A percentile compares a stretch with the other conserved stretches of the same genome.
These are phyloP conservation scores for Ondatra zibethicus DNA, from an alignment of 2,113 vertebrate genomes.

Conservation along the genomic window DNA sequence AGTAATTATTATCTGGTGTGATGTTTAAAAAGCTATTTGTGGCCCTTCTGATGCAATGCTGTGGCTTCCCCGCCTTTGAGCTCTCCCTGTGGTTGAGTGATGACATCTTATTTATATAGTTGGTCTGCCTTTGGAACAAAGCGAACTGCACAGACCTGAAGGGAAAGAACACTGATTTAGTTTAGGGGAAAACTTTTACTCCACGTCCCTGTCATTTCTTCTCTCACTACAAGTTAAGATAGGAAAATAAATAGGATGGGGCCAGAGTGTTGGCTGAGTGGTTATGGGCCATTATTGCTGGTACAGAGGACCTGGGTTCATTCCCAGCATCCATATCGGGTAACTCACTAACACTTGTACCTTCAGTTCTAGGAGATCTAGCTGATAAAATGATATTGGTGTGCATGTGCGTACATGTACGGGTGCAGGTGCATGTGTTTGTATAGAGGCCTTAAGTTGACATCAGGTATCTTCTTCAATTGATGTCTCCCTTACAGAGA, in stretches of 20 bases:
- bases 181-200: not conserved
- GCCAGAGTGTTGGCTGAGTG: not conserved
- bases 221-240: not conserved
- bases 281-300: not conserved
- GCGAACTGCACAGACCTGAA: not conserved
- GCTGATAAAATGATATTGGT: not conserved
- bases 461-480: not conserved
- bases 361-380: not conserved
- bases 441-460: not conserved
- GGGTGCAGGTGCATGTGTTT: not conserved
- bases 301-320: not conserved
- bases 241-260: not conserved
- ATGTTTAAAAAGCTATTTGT: constrained; percentile 67
- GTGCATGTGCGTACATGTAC: not conserved
- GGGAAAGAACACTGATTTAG: not conserved
- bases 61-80: constrained; percentile 55
- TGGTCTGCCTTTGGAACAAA: not conserved
- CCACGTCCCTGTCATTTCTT: not conserved
- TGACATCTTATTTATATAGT: constrained; percentile 22
- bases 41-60: constrained; percentile 28
- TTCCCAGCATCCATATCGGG: not conserved
- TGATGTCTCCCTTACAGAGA: not conserved
- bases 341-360: too few species aligned
- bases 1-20: constrained; percentile 46
- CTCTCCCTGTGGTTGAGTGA: not conserved